Evolutionary conservation across 2,113 vertebrate genomes (phyloP).

Genomic region (Bungarus multicinctus): DNA sequence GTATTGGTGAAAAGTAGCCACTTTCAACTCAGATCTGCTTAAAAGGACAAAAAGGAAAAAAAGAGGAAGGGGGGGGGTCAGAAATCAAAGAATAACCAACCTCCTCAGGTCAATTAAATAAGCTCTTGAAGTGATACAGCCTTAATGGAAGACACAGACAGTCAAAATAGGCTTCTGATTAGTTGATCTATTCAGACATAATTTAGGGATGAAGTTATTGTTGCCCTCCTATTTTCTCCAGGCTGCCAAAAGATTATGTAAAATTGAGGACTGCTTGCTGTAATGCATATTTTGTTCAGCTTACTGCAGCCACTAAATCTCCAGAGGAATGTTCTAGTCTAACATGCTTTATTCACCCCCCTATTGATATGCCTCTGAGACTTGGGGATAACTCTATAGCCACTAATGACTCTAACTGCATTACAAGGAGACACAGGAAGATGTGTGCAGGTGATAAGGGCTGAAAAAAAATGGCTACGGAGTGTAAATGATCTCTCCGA

Average conservation of each 20-base stretch:
- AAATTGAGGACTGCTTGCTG: neutral
- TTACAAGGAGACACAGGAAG: slow-evolving; percentile 63
- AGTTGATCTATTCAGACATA: neutral
- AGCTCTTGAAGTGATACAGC: neutral
- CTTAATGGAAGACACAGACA: neutral
- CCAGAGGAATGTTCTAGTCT: neutral
- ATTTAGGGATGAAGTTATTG: neutral
- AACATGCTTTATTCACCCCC: slow-evolving; percentile 34
- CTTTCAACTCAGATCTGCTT: neutral
- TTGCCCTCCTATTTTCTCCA: neutral
- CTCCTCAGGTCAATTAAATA: neutral
- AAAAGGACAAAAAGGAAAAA: neutral
- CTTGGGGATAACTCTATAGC: slow-evolving; percentile 49
- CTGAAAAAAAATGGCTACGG: slow-evolving; percentile 44
- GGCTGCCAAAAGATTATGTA: neutral
- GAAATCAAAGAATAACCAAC: neutral
- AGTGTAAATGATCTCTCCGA: slow-evolving; percentile 54
- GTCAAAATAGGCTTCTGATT: neutral
- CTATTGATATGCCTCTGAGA: slow-evolving; percentile 48
- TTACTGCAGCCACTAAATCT: neutral
- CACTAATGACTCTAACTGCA: slow-evolving; percentile 57
- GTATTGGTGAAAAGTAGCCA: neutral
- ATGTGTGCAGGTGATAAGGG: slow-evolving; percentile 54
- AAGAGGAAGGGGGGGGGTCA: neutral
- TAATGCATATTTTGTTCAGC: slow-evolving; percentile 10